Base-by-base conservation (phyloP, 2,113 vertebrate genomes). In the Rhombomys opimus region DNA sequence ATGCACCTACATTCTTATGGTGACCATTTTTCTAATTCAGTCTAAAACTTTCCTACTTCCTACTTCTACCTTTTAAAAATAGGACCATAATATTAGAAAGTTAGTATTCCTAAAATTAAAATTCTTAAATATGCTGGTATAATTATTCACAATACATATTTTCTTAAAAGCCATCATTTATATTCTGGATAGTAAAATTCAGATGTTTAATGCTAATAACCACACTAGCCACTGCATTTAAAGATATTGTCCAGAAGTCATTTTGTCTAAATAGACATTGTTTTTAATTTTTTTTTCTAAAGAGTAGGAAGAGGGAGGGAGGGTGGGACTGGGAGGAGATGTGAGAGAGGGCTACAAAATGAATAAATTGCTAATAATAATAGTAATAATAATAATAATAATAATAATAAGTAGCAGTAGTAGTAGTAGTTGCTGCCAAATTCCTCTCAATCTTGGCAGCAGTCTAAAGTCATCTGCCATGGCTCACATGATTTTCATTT, bases 91-190 rank as follows among this genome's bases (percentile, higher is more conserved):
- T 63, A 86, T 61, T 91, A 82, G 50, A 94, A 94, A 41, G 1
- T 73, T 72, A 4, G 2, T 84, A 89, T 93, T 87, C 10, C 30
- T 77, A 96, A 93, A 70, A 90, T 93, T 84, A 88, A 96, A 73
- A 73, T 73, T 73, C 20, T 18, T 41, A 1, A 1, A 91, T 76
- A 61, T 80, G 2, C 2, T 91, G 9, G 35, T 41, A 92, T 41
- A 92, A 59, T 87, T 30, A 91, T n/a, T 86, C 5, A 76, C 73
- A 11, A 84, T 38, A 18, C 14, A 96, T 46, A 90, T 87, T 91
- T 88, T 84, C 73, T 90, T 90, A 87, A 70, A 87, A 30, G 7
- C 78, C 25, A 90, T 78, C 32, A 93, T 52, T 67, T 61, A 95
- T 87, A 85, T 90, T 0, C 14, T 54, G 9, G 1, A 72, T 76